A percentile compares a stretch with the other conserved stretches of the same genome.
Evolutionary conservation across 2,888 invertebrate species (phyloP).

Genomic region (Didymodactylos carnosus): DNA sequence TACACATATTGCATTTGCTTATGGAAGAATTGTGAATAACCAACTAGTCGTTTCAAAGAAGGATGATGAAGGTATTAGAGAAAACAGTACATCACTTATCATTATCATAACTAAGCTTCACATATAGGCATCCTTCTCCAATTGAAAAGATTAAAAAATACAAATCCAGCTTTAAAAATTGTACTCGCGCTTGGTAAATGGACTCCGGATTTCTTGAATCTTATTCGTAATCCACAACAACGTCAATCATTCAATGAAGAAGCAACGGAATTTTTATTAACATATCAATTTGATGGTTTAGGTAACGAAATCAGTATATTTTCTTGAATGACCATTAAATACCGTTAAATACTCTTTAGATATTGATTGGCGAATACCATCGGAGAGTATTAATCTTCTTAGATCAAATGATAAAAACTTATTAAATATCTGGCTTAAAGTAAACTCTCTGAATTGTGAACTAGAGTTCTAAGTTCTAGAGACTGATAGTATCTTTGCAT

Average conservation of each 20-base stretch:
- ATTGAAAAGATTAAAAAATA: not conserved
- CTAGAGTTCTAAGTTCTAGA: not conserved
- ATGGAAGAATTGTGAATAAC: too few species aligned
- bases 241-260: not conserved
- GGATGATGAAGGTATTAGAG: too few species aligned
- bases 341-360: not conserved
- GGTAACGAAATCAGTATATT: not conserved
- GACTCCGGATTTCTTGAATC: not conserved
- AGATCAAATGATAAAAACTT: not conserved
- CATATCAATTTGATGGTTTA: not conserved
- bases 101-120: too few species aligned
- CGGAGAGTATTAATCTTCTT: not conserved
- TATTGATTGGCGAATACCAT: not conserved
- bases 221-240: not conserved
- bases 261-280: not conserved
- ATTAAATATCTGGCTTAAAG: not conserved
- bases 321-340: too few species aligned
- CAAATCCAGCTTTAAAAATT: not conserved
- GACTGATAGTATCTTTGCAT: not conserved
- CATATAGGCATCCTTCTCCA: too few species aligned
- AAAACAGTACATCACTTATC: too few species aligned
- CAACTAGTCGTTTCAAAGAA: too few species aligned
- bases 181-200: not conserved
- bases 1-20: too few species aligned
- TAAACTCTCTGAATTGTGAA: not conserved